A percentile compares a stretch with the other conserved stretches of the same genome.
Conservation (phyloP, 1,140 invertebrate species). For the Listronotus bonariensis region DNA sequence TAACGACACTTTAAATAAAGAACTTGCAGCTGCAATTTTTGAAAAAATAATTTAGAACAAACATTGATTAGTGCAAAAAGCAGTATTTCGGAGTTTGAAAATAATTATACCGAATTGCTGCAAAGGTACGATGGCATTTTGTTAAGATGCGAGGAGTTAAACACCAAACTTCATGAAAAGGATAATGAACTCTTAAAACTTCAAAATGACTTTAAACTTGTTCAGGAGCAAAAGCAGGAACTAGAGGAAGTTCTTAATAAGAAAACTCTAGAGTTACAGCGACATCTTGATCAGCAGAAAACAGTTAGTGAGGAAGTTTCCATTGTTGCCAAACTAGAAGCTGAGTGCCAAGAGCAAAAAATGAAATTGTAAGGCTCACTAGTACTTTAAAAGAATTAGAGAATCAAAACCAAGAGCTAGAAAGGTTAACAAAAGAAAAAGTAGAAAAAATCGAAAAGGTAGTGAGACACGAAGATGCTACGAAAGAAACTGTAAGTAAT, state of each 20-base stretch:
- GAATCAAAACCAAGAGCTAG: too few species aligned
- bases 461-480: too few species aligned
- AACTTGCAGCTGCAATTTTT: conserved; percentile 37
- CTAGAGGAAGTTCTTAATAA: conserved; percentile 7
- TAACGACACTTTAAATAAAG: conserved; percentile 46
- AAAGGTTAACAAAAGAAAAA: too few species aligned
- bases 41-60: conserved; percentile 38
- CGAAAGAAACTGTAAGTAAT: background rate
- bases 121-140: conserved; percentile 35
- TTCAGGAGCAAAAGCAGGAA: conserved; percentile 13
- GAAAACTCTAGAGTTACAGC: background rate
- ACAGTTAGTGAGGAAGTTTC: too few species aligned
- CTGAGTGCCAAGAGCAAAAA: too few species aligned
- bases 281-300: too few species aligned
- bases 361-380: too few species aligned
- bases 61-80: conserved; percentile 27
- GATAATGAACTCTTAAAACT: conserved; percentile 17
- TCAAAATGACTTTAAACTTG: background rate
- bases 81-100: conserved; percentile 35
- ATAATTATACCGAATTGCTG: conserved; percentile 35
- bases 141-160: conserved; percentile 28
- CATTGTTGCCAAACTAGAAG: too few species aligned
- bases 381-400: too few species aligned
- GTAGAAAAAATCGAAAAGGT: too few species aligned
- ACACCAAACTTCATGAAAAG: conserved; percentile 25